These are phyloP conservation scores for Phyllotreta cruciferae DNA, from an alignment of 2,888 invertebrate species.

Conservation along the genomic window DNA sequence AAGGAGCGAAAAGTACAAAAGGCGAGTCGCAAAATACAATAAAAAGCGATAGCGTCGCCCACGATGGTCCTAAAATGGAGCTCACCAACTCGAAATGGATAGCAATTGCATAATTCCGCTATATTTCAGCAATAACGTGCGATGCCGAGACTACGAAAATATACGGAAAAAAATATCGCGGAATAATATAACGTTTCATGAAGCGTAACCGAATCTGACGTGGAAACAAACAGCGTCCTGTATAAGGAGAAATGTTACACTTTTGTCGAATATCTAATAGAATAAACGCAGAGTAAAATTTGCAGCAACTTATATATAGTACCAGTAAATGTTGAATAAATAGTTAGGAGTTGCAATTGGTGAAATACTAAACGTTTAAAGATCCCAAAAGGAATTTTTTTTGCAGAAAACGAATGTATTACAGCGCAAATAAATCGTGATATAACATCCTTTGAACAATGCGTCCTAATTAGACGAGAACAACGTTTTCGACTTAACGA, in stretches of 20 bases:
- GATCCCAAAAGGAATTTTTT: no score
- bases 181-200: slow-evolving; percentile 17
- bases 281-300: no score
- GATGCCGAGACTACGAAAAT: slow-evolving; percentile 10
- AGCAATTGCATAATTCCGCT: slow-evolving; percentile 43
- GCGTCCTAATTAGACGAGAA: no score
- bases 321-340: no score
- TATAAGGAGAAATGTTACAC: no score
- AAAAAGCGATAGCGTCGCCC: slow-evolving; percentile 43
- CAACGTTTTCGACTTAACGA: slow-evolving; percentile 7
- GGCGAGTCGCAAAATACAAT: slow-evolving; percentile 32
- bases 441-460: no score
- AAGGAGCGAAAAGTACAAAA: slow-evolving; percentile 28
- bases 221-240: slow-evolving; percentile 8
- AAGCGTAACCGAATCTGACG: slow-evolving; percentile 30
- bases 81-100: slow-evolving; percentile 38
- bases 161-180: slow-evolving; percentile 20
- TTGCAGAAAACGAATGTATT: no score
- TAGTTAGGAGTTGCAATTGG: no score
- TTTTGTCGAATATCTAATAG: no score
- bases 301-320: no score
- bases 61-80: slow-evolving; percentile 45
- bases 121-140: slow-evolving; percentile 37
- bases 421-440: no score
- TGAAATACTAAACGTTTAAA: no score